phyloP scores from a whole-genome alignment of 2,113 vertebrate genomes.

The Coreoperca whiteheadi region DNA sequence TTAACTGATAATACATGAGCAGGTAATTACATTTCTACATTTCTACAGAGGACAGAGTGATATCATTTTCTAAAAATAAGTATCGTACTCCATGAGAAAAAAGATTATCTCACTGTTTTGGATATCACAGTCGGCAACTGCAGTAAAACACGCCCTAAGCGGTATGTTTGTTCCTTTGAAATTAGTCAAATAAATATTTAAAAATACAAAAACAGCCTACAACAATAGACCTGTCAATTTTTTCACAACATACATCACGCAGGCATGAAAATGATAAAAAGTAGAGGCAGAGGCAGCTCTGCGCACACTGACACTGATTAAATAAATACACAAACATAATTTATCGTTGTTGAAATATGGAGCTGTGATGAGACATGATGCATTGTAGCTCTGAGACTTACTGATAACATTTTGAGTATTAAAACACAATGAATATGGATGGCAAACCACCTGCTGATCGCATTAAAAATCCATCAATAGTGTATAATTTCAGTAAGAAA shows the following conservation, averaged over 20 bases:
- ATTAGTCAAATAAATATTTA: background rate
- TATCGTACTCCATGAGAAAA: slow-evolving; percentile 4
- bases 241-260: background rate
- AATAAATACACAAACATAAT: background rate
- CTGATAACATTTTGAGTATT: slow-evolving; percentile 19
- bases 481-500: slow-evolving; percentile 19
- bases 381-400: background rate
- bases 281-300: background rate
- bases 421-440: slow-evolving; percentile 51
- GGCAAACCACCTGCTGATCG: slow-evolving; percentile 39
- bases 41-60: slow-evolving; percentile 45
- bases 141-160: background rate
- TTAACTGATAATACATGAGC: slow-evolving; percentile 70
- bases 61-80: slow-evolving; percentile 63
- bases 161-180: background rate
- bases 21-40: slow-evolving; percentile 74
- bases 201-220: slow-evolving; percentile 1
- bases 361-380: background rate
- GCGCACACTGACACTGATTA: background rate
- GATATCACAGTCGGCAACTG: background rate
- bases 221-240: background rate
- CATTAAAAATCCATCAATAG: slow-evolving; percentile 48
- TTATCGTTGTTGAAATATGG: background rate
- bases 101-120: slow-evolving; percentile 19
- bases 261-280: background rate